These are phyloP conservation scores for Porites evermanni DNA, from an alignment of 92 coral and sea anemone species.

Conservation along the genomic window DNA sequence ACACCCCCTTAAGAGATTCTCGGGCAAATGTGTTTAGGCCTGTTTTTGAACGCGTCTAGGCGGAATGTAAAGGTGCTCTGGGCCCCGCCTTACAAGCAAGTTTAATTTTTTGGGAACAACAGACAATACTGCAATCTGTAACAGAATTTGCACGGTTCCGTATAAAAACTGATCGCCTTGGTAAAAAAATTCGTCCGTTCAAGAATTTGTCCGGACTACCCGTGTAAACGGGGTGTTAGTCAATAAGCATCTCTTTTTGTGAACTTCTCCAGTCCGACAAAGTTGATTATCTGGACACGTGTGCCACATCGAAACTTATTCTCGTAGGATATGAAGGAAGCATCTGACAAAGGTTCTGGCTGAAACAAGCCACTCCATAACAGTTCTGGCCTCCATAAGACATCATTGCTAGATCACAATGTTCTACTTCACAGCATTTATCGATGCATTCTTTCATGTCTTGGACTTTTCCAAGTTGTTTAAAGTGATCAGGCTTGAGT, in stretches of 20 bases:
- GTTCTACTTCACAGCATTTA: constrained; percentile 73
- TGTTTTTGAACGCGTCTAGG: too few species aligned
- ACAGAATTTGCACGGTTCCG: too few species aligned
- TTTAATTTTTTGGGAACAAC: too few species aligned
- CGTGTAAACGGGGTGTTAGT: too few species aligned
- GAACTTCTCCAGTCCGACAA: background rate
- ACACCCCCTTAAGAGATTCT: too few species aligned
- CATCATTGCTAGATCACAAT: constrained; percentile 92
- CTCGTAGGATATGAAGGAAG: constrained; percentile 89
- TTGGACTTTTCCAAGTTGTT: constrained; percentile 76
- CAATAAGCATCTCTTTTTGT: background rate
- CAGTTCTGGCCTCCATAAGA: constrained; percentile 86
- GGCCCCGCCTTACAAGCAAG: too few species aligned
- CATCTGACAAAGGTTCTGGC: constrained; percentile 86
- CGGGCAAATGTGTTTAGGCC: too few species aligned
- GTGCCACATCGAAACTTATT: constrained; percentile 82
- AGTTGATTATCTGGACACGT: constrained; percentile 56
- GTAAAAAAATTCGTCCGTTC: too few species aligned
- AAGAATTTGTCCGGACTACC: too few species aligned
- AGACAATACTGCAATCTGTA: too few species aligned
- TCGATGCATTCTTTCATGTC: constrained; percentile 79
- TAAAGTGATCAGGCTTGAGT: constrained; percentile 81
- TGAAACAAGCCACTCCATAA: constrained; percentile 86
- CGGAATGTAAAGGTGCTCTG: too few species aligned
- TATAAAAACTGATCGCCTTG: too few species aligned